A percentile compares a stretch with the other conserved stretches of the same genome.
These are phyloP conservation scores for Phenacoccus solenopsis DNA, from an alignment of 1,140 invertebrate species.

Conservation along the genomic window DNA sequence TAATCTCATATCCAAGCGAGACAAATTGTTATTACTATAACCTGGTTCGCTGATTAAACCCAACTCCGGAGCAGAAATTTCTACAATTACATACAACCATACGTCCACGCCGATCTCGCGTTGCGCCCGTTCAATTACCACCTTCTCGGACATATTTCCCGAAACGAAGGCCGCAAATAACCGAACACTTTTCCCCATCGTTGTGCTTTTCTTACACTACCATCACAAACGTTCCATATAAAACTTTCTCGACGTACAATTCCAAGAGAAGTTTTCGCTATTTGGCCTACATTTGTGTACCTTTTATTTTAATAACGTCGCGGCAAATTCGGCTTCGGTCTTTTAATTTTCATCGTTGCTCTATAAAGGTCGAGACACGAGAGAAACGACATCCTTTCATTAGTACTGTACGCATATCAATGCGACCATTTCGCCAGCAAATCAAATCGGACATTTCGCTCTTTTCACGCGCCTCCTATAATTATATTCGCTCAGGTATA, in stretches of 20 bases:
- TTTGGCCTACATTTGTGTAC: not conserved
- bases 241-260: not conserved
- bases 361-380: no score
- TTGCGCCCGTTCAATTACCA: not conserved
- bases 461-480: no score
- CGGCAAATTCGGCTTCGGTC: not conserved
- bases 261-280: not conserved
- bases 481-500: no score
- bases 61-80: not conserved
- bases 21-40: not conserved
- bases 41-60: not conserved
- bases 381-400: no score
- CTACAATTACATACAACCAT: not conserved
- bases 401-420: no score
- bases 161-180: not conserved
- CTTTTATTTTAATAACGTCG: slow-evolving; percentile 1
- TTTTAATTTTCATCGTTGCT: no score
- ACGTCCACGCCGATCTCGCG: no score
- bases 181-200: not conserved
- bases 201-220: not conserved
- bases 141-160: not conserved
- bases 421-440: no score
- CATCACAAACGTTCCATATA: not conserved
- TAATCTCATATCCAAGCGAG: not conserved
- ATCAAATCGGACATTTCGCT: no score